A percentile compares a stretch with the other conserved stretches of the same genome.
Conservation (phyloP, 2,888 invertebrate species). For the Entomobrya multifasciata region DNA sequence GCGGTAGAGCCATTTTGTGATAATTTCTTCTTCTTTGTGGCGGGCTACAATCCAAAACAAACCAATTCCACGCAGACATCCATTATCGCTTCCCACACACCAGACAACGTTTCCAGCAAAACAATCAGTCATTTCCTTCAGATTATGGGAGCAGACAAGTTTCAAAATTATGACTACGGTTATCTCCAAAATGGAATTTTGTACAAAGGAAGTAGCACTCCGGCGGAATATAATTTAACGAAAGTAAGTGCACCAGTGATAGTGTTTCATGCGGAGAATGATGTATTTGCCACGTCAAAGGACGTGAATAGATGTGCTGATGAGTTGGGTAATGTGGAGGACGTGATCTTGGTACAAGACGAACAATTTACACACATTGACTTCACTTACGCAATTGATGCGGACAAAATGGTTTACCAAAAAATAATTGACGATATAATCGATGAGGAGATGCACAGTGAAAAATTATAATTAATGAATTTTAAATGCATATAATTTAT, state of each 20-base stretch:
- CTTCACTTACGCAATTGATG: slow-evolving; percentile 44
- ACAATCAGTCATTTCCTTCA: slow-evolving; percentile 45
- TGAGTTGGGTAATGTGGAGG: slow-evolving; percentile 10
- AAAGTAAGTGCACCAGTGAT: slow-evolving; percentile 31
- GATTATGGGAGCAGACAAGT: slow-evolving; percentile 38
- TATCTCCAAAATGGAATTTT: not conserved
- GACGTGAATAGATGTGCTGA: slow-evolving; percentile 4
- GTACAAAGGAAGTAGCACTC: not conserved
- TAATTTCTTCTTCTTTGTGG: slow-evolving; percentile 52
- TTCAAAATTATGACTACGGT: slow-evolving; percentile 50
- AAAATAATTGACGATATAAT: slow-evolving; percentile 23
- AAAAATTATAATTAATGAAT: too few relatives aligned
- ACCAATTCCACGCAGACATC: slow-evolving; percentile 61
- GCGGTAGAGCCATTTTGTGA: slow-evolving; percentile 46
- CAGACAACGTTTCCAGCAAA: slow-evolving; percentile 44
- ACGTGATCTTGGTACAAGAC: slow-evolving; percentile 1
- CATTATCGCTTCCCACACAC: slow-evolving; percentile 43
- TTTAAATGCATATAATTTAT: too few relatives aligned
- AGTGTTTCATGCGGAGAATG: slow-evolving; percentile 31
- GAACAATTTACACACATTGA: slow-evolving; percentile 39
- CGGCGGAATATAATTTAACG: slow-evolving; percentile 41
- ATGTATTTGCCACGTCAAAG: slow-evolving; percentile 33
- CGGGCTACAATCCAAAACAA: slow-evolving; percentile 42
- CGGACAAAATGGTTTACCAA: slow-evolving; percentile 21
- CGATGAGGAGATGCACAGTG: slow-evolving; percentile 13